Evolutionary conservation across 2,113 vertebrate genomes (phyloP), one percentile per base, ranked within the genome.

Genomic region (Salvelinus sp.): DNA sequence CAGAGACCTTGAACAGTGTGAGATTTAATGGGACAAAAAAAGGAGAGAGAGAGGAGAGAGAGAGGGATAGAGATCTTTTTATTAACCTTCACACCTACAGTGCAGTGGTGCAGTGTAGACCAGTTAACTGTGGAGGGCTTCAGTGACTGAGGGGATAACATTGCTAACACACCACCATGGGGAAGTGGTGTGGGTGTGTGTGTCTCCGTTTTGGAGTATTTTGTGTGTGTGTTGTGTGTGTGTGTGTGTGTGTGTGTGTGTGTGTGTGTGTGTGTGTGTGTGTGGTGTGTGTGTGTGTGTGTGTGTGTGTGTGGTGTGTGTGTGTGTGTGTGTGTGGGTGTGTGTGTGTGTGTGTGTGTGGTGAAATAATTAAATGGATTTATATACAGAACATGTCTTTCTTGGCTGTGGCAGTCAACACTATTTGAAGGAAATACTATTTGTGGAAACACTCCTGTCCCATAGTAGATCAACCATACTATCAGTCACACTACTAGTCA

Each of bases 111-210:
- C 87, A 89, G 92, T 89, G 90, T 92, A 93, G 88, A 93, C 90
- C 94, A 95, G 89, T 95, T 95, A 94, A 91, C 94, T 94, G 94
- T 94, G 93, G 96, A 94, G 94, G 94, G 91, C 88, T 91, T 93
- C 86, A 82, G 90, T 90, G 93, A 81, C 85, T 90, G 90, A 88
- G 79, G 83, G 70, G 78, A 82, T 69, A 28, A 79, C 83, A 76
- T 76, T 77, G 85, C 78, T 75, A 78, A 64, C 23, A 68, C 75
- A 76, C 83, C 85, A 82, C 75, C 57, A 70, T 54, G 20, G 62
- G 71, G 71, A 7, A 7, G 16, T 25, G 25, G 25, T 25, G 25
- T 23, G 23, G 23, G 23, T 6, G 58, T 69, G 80, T 86, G 87
- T 85, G 82, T 75, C 30, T 33, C 30, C 30, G 30, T 25, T 33